phyloP scores from a whole-genome alignment of 1,140 invertebrate species.

The Heterodera schachtii region DNA sequence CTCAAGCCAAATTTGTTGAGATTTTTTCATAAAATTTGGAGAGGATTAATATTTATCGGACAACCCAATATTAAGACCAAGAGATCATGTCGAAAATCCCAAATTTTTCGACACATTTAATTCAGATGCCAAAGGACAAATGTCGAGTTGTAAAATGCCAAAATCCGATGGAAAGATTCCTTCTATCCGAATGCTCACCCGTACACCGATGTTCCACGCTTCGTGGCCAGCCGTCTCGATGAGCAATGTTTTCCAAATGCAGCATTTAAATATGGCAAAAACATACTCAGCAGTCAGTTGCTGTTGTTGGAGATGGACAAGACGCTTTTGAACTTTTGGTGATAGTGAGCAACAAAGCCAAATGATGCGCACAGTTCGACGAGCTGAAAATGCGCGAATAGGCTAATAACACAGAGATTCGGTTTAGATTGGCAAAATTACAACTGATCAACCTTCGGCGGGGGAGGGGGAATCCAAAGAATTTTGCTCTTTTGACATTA shows the following conservation, averaged over 20 bases:
- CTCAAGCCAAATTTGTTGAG: too few species aligned
- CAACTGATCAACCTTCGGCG: not conserved
- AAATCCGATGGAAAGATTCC: not conserved
- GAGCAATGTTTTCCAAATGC: constrained; percentile 23
- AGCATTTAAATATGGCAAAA: not conserved
- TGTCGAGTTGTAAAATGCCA: not conserved
- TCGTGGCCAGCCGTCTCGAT: constrained; percentile 24
- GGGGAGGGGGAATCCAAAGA: too few species aligned
- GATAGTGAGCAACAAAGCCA: not conserved
- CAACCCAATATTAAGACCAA: too few species aligned
- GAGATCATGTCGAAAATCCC: too few species aligned
- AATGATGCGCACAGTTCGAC: constrained; percentile 22
- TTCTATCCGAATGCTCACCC: not conserved
- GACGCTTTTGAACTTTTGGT: not conserved
- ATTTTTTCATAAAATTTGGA: too few species aligned
- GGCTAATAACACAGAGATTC: too few species aligned
- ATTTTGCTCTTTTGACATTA: too few species aligned
- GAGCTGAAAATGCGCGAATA: not conserved
- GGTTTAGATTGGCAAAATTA: too few species aligned
- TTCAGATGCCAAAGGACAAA: too few species aligned
- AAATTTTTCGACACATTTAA: too few species aligned
- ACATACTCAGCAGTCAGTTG: not conserved
- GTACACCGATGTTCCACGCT: constrained; percentile 28
- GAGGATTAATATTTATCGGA: too few species aligned
- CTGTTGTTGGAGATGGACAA: not conserved